Base-by-base conservation (phyloP, 2,797 vertebrate species). In the Ambastaia sidthimunki region DNA sequence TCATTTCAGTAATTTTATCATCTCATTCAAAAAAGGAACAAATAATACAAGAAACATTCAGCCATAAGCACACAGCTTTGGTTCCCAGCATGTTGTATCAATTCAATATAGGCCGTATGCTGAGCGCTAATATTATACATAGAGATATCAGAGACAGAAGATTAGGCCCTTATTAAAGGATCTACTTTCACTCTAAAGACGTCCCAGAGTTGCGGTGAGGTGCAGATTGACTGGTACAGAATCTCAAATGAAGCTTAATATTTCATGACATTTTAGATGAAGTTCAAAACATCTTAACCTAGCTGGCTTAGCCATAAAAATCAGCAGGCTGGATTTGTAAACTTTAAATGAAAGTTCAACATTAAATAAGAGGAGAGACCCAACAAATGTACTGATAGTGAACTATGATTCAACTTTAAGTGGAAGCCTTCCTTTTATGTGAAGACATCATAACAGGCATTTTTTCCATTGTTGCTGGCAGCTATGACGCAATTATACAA, bases 251-350 rank as follows among this genome's bases (percentile, higher is more conserved):
- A 71, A 47, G 47, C 47, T 71, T 65, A 78, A 78, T 78, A 78
- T 71, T 78, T 71, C 28, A 78, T 71, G 76, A 63, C 47, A 78
- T 78, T 78, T 78, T 37, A 63, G 76, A 78, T 63, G 67, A 78
- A 65, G 57, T 71, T 65, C 57, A 78, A 78, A 78, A 65, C 57
- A 71, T 65, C 57, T 78, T 71, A 78, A 71, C 59, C 76, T 65
- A 54, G 76, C 54, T 50, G 10, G 55, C 13, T 55, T 50, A 37
- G 37, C 21, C 3, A 59, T 31, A n/a, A 59, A 25, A 59, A 59
- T 13, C 21, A 62, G n/a, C 44, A 75, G 18, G 47, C 2, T 54
- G 13, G 28, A 54, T 23, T 66, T 12, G 19, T 2, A 62, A 41
- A 25, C 60, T 65, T 75, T 4, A 65, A 75, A 74, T 23, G 19